Evolutionary conservation across 2,888 invertebrate genomes (phyloP), one percentile per base, ranked within the genome.

Genomic region (Macaria notata): DNA sequence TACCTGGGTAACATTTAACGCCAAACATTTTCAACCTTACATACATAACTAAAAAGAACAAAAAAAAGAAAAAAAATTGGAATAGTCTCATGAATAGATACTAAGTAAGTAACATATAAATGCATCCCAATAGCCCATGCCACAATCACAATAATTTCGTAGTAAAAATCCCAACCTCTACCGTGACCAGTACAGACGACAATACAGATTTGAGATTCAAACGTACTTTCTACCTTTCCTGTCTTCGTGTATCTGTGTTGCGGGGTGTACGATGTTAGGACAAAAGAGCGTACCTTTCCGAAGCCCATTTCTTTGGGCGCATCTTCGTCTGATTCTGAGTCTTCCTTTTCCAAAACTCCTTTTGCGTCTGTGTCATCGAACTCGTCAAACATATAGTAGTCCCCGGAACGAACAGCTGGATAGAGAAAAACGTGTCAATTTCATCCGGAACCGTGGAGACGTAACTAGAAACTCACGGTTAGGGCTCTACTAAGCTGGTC

Each of bases 321-420:
- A 38, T 92, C 93, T 61, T 92, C 93, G 31, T 94, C 93, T 31
- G 93, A 92, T 36, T 93, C 93, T 45, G 93, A 93, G 33, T 92
- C 91, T 5, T 94, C 74, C 0, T 92, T 93, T 39, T 93, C 92
- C 31, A 95, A 71, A 3, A 53, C 49, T 1, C 49, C 58, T 65
- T 94, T 95, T 63, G 95, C 93, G 44, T 96, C 95, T 58, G 96
- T 96, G 69, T 96, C 96, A 73, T 96, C 96, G 76, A 96, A 94
- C 69, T 98, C 98, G 77, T 99, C 98, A 91, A 99, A 99, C 98
- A 99, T 98, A 91, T 98, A 99, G 91, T 99, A 99, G 89, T 99
- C 99, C 19, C 99, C 99, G 60, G 98, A 98, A 51, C 99, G 95
- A 59, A 99, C 96, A 51, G 99, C 99, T 99, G 92, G 81, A 86